These are phyloP conservation scores for Drosophila mojavensis DNA, from an alignment of 1,140 invertebrate species.

Conservation along the genomic window DNA sequence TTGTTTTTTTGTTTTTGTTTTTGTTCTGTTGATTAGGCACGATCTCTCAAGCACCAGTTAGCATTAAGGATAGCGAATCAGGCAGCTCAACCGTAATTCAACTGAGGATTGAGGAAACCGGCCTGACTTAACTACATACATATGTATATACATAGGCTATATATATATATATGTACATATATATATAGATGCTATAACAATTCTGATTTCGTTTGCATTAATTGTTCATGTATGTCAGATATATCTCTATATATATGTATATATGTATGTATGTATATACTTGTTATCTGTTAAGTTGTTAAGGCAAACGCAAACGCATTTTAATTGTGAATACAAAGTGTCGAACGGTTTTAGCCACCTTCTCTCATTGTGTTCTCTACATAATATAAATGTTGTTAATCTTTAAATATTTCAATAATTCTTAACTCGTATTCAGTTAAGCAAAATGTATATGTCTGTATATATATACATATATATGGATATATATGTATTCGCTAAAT, in stretches of 20 bases:
- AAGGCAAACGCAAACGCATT: constrained; percentile 59
- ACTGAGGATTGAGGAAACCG: constrained; percentile 68
- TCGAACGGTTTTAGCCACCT: constrained; percentile 9
- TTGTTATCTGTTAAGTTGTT: constrained; percentile 16
- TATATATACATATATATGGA: constrained; percentile 2
- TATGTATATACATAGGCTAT: constrained; percentile 4
- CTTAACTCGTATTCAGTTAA: constrained; percentile 15
- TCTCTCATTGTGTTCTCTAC: constrained; percentile 7
- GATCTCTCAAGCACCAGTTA: constrained; percentile 69
- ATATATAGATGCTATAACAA: not conserved
- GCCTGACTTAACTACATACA: constrained; percentile 32
- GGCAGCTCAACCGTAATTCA: constrained; percentile 49
- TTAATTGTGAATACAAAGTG: constrained; percentile 51
- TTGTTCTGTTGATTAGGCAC: constrained; percentile 48
- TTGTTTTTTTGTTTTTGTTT: not conserved
- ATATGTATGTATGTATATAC: not conserved
- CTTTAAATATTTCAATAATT: not conserved
- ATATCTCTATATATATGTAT: constrained; percentile 21
- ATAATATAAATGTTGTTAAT: not conserved
- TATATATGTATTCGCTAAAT: constrained; percentile 16
- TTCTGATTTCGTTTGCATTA: constrained; percentile 11
- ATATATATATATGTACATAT: constrained; percentile 2
- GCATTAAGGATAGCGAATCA: constrained; percentile 31
- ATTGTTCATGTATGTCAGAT: not conserved
- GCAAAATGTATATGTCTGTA: not conserved